Conservation (phyloP, 1,140 invertebrate species). For the Ceratina calcarata region DNA sequence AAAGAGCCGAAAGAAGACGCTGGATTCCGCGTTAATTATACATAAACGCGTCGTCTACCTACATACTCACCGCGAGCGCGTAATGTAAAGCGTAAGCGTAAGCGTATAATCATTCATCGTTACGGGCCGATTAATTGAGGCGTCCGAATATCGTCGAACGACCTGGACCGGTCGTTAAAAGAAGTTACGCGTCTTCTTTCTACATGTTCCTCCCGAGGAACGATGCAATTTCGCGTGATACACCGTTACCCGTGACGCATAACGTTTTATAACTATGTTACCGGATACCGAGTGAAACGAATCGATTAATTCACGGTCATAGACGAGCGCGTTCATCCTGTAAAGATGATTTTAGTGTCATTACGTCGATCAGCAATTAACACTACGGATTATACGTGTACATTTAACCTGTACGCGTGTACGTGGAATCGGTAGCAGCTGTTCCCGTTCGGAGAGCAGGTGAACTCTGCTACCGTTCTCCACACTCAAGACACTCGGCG, state of each 20-base stretch:
- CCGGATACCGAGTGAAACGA: conserved; percentile 16
- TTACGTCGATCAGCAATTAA: conserved; percentile 36
- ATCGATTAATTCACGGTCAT: conserved; percentile 37
- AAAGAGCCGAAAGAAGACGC: neutral
- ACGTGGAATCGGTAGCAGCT: conserved; percentile 65
- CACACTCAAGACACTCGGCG: conserved; percentile 1
- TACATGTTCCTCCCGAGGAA: too few species aligned
- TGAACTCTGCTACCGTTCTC: conserved; percentile 69
- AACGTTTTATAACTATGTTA: conserved; percentile 15
- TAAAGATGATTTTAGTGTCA: neutral
- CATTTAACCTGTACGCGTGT: neutral
- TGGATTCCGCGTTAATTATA: conserved; percentile 33
- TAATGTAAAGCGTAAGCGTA: conserved; percentile 7
- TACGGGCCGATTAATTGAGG: conserved; percentile 39
- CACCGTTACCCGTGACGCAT: conserved; percentile 6
- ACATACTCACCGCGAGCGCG: too few species aligned
- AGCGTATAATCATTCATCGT: conserved; percentile 48
- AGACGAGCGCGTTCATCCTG: neutral
- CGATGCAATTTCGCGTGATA: conserved; percentile 29
- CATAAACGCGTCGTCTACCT: neutral
- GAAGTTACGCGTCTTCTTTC: neutral
- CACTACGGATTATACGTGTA: neutral
- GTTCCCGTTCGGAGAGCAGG: conserved; percentile 66
- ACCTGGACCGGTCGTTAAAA: conserved; percentile 13
- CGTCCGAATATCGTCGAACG: conserved; percentile 25